These are phyloP conservation scores for Drosophila novamexicana DNA, from an alignment of 1,140 invertebrate genomes.

Conservation along the genomic window DNA sequence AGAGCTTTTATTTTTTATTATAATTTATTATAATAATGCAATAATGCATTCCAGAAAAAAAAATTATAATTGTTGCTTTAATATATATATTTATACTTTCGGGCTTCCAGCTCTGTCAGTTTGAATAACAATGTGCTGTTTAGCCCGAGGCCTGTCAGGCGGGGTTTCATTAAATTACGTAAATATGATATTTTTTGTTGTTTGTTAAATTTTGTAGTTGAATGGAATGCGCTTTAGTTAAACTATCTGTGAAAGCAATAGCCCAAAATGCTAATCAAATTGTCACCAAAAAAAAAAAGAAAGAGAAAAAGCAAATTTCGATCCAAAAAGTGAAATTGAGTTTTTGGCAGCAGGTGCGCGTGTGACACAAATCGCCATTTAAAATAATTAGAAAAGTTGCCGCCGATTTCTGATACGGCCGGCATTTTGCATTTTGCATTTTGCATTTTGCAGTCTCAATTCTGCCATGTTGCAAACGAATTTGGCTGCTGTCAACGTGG, in stretches of 20 bases:
- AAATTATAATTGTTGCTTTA: not conserved
- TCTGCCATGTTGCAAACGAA: slow-evolving; percentile 40
- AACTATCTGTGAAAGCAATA: slow-evolving; percentile 18
- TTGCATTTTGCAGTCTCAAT: slow-evolving; percentile 26
- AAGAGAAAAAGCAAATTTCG: not conserved
- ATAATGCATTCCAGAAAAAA: too few species aligned
- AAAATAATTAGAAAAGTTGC: slow-evolving; percentile 82
- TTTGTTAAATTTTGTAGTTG: slow-evolving; percentile 6
- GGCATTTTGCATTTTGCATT: slow-evolving; percentile 32
- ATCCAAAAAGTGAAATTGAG: slow-evolving; percentile 44
- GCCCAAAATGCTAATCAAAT: slow-evolving; percentile 63
- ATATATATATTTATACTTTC: not conserved
- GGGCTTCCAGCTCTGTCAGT: not conserved
- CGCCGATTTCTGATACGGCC: slow-evolving; percentile 61
- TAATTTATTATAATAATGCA: too few species aligned
- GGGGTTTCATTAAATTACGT: slow-evolving; percentile 21
- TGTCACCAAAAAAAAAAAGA: slow-evolving; percentile 31
- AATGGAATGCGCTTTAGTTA: slow-evolving; percentile 28
- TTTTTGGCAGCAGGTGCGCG: slow-evolving; percentile 51
- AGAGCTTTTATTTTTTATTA: not conserved
- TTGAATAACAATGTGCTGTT: slow-evolving; percentile 17
- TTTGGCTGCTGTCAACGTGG: slow-evolving; percentile 32
- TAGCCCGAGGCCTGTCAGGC: not conserved
- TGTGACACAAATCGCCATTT: slow-evolving; percentile 79
- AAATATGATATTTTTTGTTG: slow-evolving; percentile 1